phyloP scores from a whole-genome alignment of 2,113 vertebrate species.

The Tragelaphus buxtoni region DNA sequence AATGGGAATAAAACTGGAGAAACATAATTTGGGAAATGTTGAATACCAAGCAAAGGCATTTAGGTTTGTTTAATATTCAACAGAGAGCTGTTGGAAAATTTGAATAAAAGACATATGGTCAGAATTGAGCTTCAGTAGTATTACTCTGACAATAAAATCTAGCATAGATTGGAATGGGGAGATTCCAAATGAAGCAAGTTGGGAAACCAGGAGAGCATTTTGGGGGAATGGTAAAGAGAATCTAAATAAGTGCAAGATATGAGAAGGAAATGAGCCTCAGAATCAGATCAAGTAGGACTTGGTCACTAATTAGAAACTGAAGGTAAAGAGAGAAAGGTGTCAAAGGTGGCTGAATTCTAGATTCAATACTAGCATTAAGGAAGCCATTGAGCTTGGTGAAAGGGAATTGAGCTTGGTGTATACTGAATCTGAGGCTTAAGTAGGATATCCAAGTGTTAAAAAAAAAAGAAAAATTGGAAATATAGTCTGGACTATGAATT shows the following conservation, averaged over 20 bases:
- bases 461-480: background rate
- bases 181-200: background rate
- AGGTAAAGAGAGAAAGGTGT: background rate
- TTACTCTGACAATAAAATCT: background rate
- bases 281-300: background rate
- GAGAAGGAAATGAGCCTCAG: background rate
- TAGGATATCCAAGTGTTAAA: background rate
- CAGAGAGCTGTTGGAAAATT: background rate
- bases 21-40: background rate
- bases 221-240: background rate
- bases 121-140: background rate
- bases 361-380: background rate
- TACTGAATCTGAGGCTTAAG: background rate
- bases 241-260: accelerated
- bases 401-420: background rate
- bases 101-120: background rate
- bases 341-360: background rate
- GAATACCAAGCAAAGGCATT: background rate
- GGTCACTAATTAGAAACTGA: background rate
- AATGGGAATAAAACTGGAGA: background rate
- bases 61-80: background rate
- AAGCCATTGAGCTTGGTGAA: background rate
- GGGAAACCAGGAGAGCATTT: background rate
- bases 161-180: background rate
- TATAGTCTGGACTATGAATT: background rate